A percentile compares a stretch with the other conserved stretches of the same genome.
phyloP scores from a whole-genome alignment of 2,888 invertebrate species.

The Pandemis heparana region DNA sequence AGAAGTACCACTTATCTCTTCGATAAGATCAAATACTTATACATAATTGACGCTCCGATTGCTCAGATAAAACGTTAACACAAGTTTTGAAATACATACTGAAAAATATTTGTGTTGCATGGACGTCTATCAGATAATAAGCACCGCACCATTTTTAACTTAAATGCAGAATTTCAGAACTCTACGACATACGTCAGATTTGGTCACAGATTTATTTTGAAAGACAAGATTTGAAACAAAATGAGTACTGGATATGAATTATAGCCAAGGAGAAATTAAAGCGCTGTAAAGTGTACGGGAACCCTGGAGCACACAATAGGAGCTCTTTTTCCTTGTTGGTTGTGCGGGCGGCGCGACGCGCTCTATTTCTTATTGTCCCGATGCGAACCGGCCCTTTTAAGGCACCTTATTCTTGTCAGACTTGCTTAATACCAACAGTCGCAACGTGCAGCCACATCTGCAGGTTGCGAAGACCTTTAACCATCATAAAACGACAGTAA shows the following conservation, averaged over 20 bases:
- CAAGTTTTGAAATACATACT: not conserved
- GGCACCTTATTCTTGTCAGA: not conserved
- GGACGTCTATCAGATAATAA: not conserved
- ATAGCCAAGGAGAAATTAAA: not conserved
- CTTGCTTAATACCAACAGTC: slow-evolving; percentile 7
- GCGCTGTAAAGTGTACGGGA: slow-evolving; percentile 7
- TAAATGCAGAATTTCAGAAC: not conserved
- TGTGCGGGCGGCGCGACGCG: slow-evolving; percentile 26
- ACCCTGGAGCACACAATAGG: slow-evolving; percentile 37
- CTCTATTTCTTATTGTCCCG: slow-evolving; percentile 39
- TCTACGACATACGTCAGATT: no score
- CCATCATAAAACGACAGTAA: slow-evolving; percentile 23
- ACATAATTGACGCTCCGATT: not conserved
- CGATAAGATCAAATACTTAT: not conserved
- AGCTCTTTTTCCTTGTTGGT: slow-evolving; percentile 35
- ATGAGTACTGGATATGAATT: not conserved
- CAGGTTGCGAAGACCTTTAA: not conserved
- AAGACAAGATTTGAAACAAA: not conserved
- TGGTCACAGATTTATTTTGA: no score
- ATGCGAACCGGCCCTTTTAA: slow-evolving; percentile 32
- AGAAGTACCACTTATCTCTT: not conserved
- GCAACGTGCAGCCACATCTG: slow-evolving; percentile 5
- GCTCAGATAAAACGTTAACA: not conserved
- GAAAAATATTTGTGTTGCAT: not conserved
- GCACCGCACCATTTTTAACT: not conserved